Conservation (phyloP, 2,113 vertebrate genomes). For the Lepisosteus oculatus region DNA sequence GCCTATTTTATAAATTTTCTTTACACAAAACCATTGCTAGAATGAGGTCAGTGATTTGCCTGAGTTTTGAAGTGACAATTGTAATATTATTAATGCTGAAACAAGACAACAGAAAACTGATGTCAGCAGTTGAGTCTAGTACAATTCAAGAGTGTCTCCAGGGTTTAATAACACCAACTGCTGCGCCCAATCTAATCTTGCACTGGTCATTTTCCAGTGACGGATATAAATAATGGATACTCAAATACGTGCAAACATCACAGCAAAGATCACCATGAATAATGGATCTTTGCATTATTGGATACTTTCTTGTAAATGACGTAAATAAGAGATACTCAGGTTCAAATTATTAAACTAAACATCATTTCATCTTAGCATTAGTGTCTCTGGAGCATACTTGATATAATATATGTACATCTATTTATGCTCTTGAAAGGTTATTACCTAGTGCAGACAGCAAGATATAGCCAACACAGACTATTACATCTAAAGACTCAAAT, state of each 20-base stretch:
- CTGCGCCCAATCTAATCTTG: neutral
- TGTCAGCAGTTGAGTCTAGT: neutral
- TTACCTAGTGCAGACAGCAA: neutral
- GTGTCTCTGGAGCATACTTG: slow-evolving; percentile 1
- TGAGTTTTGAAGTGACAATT: neutral
- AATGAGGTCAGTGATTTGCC: neutral
- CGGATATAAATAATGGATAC: slow-evolving; percentile 5
- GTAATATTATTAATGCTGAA: neutral
- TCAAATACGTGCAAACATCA: neutral
- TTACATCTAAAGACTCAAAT: neutral
- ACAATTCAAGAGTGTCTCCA: neutral
- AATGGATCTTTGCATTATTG: neutral
- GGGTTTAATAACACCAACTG: neutral
- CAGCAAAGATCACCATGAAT: neutral
- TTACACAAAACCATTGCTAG: neutral
- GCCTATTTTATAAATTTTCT: no score
- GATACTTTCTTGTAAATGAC: slow-evolving; percentile 5
- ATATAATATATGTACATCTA: neutral
- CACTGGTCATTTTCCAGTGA: neutral
- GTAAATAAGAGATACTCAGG: slow-evolving; percentile 1
- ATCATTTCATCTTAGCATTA: slow-evolving; percentile 1
- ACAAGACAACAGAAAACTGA: neutral
- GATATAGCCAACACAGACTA: neutral
- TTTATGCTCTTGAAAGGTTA: neutral
- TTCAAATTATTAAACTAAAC: neutral